These are phyloP conservation scores for Typhlichthys eigenmanni DNA, from an alignment of 2,797 vertebrate genomes.

Conservation along the genomic window DNA sequence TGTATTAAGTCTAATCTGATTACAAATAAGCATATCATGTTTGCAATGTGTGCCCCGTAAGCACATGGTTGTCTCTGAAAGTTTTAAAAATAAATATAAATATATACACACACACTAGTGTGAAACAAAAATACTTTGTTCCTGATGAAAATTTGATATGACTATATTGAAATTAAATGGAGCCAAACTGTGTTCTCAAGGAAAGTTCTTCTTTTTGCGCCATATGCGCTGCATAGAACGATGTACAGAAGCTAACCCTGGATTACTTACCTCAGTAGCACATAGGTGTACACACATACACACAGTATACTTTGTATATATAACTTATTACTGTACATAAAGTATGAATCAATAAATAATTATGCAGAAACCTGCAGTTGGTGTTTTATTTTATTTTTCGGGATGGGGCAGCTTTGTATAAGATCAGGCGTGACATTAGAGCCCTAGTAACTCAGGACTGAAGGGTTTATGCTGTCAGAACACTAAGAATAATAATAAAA, in stretches of 20 bases:
- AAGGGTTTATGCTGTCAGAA: no score
- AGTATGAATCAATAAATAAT: conserved; percentile 75
- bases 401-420: background rate
- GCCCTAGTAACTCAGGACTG: no score
- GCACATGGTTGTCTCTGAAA: conserved; percentile 13
- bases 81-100: background rate
- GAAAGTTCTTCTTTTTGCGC: conserved; percentile 27
- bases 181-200: conserved; percentile 27
- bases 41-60: conserved; percentile 13
- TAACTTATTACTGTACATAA: conserved; percentile 87
- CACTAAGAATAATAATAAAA: no score
- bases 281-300: conserved; percentile 51
- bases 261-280: conserved; percentile 73
- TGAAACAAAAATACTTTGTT: conserved; percentile 15
- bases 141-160: conserved; percentile 11
- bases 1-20: conserved; percentile 28
- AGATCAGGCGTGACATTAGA: background rate
- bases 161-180: conserved; percentile 33
- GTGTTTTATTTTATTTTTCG: conserved; percentile 4
- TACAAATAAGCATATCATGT: conserved; percentile 22
- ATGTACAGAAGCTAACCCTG: conserved; percentile 58
- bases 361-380: conserved; percentile 46
- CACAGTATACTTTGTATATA: conserved; percentile 78
- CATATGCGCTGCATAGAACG: conserved; percentile 36
- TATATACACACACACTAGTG: no score